These are phyloP conservation scores for Neomorphus geoffroyi DNA, from an alignment of 2,797 vertebrate species.

Conservation along the genomic window DNA sequence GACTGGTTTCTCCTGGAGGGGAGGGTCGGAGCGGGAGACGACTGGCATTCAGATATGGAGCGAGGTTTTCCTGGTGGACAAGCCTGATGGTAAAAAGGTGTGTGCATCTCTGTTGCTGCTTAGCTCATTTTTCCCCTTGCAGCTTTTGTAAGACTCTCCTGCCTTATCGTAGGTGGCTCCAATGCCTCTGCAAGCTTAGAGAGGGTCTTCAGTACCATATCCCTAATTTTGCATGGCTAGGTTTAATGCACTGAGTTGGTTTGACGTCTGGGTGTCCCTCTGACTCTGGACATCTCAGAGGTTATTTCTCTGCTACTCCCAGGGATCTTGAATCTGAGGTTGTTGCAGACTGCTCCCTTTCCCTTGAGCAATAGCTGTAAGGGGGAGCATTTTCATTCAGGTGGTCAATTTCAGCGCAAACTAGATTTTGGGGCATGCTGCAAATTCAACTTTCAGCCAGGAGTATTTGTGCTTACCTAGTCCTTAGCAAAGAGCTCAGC, in stretches of 20 bases:
- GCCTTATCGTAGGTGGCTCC: background rate
- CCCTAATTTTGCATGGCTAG: background rate
- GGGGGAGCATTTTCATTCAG: background rate
- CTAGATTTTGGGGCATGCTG: background rate
- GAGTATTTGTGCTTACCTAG: background rate
- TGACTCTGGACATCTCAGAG: background rate
- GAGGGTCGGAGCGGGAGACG: conserved; percentile 95
- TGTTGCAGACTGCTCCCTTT: background rate
- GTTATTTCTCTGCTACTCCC: background rate
- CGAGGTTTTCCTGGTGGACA: conserved; percentile 94
- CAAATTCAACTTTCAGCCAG: background rate
- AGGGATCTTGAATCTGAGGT: background rate
- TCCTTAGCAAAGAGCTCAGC: background rate
- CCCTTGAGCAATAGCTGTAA: background rate
- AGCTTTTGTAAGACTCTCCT: background rate
- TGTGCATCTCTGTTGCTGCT: background rate
- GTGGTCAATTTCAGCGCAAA: background rate
- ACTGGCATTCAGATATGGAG: conserved; percentile 99
- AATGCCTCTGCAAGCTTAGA: background rate
- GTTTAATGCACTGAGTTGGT: background rate
- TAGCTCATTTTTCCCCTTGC: background rate
- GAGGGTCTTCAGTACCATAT: background rate
- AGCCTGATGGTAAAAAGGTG: conserved; percentile 92
- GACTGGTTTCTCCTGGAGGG: conserved; percentile 97
- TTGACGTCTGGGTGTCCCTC: background rate